Conservation (phyloP, 2,113 vertebrate species). For the Cephalopholis sonnerati region DNA sequence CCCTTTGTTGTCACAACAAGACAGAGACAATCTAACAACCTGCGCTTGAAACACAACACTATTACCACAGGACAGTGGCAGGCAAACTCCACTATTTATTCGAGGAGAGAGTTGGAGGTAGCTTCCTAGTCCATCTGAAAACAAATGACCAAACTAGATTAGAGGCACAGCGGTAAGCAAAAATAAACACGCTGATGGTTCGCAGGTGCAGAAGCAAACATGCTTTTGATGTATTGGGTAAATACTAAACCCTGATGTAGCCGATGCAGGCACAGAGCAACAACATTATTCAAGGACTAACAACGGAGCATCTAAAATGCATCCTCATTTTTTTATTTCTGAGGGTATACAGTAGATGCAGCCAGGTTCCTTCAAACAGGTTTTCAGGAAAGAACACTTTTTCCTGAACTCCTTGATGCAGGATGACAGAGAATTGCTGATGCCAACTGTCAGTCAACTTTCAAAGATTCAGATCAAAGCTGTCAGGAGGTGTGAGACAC, state of each 20-base stretch:
- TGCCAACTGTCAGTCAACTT: conserved; percentile 20
- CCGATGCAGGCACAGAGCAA: conserved; percentile 19
- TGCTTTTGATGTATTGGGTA: conserved; percentile 39
- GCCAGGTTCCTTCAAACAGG: conserved; percentile 8
- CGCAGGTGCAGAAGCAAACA: conserved; percentile 47
- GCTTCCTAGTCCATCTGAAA: conserved; percentile 40
- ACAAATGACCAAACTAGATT: conserved; percentile 46
- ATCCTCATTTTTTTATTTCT: conserved; percentile 8
- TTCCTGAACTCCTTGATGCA: conserved; percentile 24
- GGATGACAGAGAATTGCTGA: conserved; percentile 54
- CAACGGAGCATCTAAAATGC: conserved; percentile 7
- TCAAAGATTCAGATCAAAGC: conserved; percentile 35
- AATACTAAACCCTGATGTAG: conserved; percentile 28
- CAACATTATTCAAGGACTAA: conserved; percentile 15
- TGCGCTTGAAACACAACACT: conserved; percentile 61
- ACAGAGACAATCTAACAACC: conserved; percentile 61
- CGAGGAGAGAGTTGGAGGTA: neutral
- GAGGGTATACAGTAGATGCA: neutral
- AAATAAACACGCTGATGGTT: conserved; percentile 49
- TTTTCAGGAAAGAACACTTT: conserved; percentile 2
- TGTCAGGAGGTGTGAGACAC: conserved; percentile 5
- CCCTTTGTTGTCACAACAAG: conserved; percentile 75
- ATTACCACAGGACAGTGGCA: conserved; percentile 37
- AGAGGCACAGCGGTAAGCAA: conserved; percentile 26
- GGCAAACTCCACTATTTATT: conserved; percentile 52